Base-by-base conservation (phyloP, 2,888 invertebrate species). In the Geotrupes spiniger region DNA sequence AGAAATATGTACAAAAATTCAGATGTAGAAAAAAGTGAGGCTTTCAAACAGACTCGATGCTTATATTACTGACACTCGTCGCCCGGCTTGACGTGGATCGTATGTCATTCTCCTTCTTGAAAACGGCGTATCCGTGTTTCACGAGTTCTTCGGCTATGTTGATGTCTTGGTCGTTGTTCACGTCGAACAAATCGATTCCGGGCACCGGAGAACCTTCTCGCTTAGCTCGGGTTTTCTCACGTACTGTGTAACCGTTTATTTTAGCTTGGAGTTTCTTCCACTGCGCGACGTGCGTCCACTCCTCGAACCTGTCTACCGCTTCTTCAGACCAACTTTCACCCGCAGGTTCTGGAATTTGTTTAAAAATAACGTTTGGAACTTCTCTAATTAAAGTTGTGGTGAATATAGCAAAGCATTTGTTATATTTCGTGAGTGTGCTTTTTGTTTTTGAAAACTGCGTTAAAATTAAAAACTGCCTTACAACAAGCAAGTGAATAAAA, bases 201-300 rank as follows among this genome's bases (percentile, higher is more conserved):
- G 91, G 90, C 60, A 90, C 80, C 9, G 87, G 85, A 26, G 82
- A 84, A 52, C 83, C 83, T 66, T 84, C 84, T 41, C 85, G 79
- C 58, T 56, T 81, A 66, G 63, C 76, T 63, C 52, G 62, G 9
- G 69, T 71, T 50, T 65, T 68, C 46, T 70, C 60, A 11, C 78
- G 73, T 61, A 83, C 80, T 68, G 81, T 82, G 68, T 87, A 91
- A 1, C 84, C 82, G 45, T 85, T 82, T 11, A 90, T 85, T 59
- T 83, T 82, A 0, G 91, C 89, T 42, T 85, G 79, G 1, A 94
- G 66, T 2, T 84, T 77, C 65, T 87, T 87, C 93, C 93, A 94
- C 61, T 87, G 81, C 0, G 86, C 87, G 39, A 85, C 82, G 71
- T 87, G 84, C 9, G 84, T 80, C 52, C 84, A 76, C 57, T 85